Percentiles rank a stretch among this genome's conserved stretches.
phyloP scores from a whole-genome alignment of 2,113 vertebrate species.

The Apaloderma vittatum region DNA sequence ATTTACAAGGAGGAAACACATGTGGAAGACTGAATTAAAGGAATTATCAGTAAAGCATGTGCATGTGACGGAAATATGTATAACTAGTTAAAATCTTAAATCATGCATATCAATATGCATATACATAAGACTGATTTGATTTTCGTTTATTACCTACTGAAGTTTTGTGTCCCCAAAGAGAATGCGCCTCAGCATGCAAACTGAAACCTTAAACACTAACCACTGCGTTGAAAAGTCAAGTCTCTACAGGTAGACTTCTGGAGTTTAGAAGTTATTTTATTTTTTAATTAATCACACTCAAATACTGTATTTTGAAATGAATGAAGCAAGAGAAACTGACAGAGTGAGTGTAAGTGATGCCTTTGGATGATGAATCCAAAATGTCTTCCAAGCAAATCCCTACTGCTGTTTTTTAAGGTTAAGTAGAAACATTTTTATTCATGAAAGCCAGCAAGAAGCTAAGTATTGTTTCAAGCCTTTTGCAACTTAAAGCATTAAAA shows the following conservation, averaged over 20 bases:
- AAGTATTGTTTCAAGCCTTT: conserved; percentile 26
- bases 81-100: not conserved
- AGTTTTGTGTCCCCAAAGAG: not conserved
- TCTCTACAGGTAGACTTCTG: not conserved
- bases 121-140: not conserved
- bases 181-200: not conserved
- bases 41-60: not conserved
- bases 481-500: conserved; percentile 61
- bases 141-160: not conserved
- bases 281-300: not conserved
- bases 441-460: conserved; percentile 35
- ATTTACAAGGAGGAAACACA: not conserved
- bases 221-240: not conserved
- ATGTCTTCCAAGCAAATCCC: conserved; percentile 23
- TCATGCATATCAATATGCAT: not conserved
- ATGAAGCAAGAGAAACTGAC: not conserved
- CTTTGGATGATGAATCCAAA: conserved; percentile 21
- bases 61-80: not conserved
- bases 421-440: conserved; percentile 60
- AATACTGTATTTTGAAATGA: not conserved
- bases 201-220: not conserved
- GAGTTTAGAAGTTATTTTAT: not conserved
- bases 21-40: not conserved
- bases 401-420: conserved; percentile 34
- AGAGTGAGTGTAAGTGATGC: not conserved